phyloP scores from a whole-genome alignment of 2,888 invertebrate genomes.

The Leptinotarsa rubiginosa region DNA sequence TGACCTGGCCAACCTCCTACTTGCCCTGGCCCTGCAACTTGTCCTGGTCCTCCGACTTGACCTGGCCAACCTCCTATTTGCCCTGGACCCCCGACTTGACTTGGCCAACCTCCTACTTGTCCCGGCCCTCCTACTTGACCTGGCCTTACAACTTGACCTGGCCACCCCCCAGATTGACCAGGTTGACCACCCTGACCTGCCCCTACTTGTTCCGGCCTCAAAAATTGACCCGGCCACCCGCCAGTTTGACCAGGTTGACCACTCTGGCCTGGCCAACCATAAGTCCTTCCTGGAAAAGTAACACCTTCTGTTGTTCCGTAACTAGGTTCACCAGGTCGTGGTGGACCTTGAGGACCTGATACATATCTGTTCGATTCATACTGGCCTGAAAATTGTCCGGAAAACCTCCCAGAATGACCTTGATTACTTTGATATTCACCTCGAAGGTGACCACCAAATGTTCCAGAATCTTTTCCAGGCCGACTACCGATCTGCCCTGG shows the following conservation, averaged over 20 bases:
- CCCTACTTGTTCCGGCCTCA: constrained; percentile 16
- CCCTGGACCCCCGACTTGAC: constrained; percentile 19
- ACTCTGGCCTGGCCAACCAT: no score
- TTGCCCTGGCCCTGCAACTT: constrained; percentile 28
- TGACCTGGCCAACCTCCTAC: constrained; percentile 33
- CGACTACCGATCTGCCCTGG: constrained; percentile 22
- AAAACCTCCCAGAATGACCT: constrained; percentile 52
- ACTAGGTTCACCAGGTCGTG: constrained; percentile 23
- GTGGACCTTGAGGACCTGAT: constrained; percentile 29
- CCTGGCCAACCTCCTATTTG: constrained; percentile 29
- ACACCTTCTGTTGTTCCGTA: constrained; percentile 25
- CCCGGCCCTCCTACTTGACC: no score
- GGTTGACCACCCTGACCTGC: constrained; percentile 3
- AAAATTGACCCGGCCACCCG: neutral
- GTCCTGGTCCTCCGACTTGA: constrained; percentile 26
- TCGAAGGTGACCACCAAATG: constrained; percentile 52
- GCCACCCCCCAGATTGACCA: constrained; percentile 25
- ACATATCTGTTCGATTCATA: constrained; percentile 53
- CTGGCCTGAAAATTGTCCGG: constrained; percentile 55
- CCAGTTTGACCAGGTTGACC: constrained; percentile 8
- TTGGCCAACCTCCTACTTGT: constrained; percentile 23
- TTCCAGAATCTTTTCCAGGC: constrained; percentile 35
- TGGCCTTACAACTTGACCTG: neutral
- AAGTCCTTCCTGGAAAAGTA: neutral
- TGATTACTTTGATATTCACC: constrained; percentile 51